phyloP scores from a whole-genome alignment of 2,113 vertebrate species.

The Solenodon paradoxus region DNA sequence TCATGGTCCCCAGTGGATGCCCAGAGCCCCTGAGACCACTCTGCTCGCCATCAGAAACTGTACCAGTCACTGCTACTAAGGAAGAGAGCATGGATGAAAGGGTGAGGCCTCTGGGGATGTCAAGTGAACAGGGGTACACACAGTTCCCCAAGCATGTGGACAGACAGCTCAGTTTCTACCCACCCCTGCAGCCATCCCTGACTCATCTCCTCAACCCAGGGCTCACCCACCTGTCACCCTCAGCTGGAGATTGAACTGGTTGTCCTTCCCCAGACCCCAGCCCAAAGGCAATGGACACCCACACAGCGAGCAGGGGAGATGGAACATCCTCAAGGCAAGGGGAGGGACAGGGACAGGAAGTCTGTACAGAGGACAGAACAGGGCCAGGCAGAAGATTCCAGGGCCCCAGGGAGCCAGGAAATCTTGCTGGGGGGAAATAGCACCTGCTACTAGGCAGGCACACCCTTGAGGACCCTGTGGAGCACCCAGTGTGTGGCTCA shows the following conservation, averaged over 20 bases:
- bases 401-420: neutral
- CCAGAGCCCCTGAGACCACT: neutral
- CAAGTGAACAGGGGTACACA: neutral
- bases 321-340: neutral
- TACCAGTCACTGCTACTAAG: neutral
- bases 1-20: neutral
- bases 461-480: neutral
- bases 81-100: neutral
- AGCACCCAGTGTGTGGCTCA: fast-evolving
- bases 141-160: neutral
- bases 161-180: neutral
- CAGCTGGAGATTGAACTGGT: neutral
- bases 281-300: neutral
- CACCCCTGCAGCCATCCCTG: neutral
- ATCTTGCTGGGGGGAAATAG: neutral
- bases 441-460: neutral
- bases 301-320: neutral
- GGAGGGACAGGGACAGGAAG: neutral
- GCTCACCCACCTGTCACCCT: neutral
- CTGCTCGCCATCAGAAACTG: neutral
- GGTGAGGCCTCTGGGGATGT: neutral
- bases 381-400: neutral
- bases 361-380: neutral
- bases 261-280: neutral
- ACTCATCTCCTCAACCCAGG: neutral